Conservation (phyloP, 2,113 vertebrate genomes). For the Brachirus orientalis region DNA sequence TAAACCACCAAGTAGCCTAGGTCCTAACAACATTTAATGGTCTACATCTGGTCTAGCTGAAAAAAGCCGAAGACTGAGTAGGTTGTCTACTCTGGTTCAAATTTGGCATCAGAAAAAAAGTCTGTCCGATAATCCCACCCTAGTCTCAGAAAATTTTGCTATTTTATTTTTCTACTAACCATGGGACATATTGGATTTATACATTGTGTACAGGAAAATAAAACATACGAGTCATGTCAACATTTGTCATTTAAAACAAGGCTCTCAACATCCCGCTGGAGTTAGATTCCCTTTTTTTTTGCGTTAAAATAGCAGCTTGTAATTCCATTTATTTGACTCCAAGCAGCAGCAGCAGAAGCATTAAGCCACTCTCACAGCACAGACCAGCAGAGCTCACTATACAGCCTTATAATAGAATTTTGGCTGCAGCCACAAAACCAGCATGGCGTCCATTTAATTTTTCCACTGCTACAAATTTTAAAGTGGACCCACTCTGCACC, state of each 20-base stretch:
- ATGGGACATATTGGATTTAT: too few relatives aligned
- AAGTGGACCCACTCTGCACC: slow-evolving; percentile 51
- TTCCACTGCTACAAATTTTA: slow-evolving; percentile 67
- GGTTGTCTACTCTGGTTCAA: too few relatives aligned
- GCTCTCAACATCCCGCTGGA: background rate
- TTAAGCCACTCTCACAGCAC: slow-evolving; percentile 30
- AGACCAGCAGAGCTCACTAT: slow-evolving; percentile 18
- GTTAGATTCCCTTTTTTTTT: too few relatives aligned
- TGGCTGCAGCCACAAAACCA: slow-evolving; percentile 56
- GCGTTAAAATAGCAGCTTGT: background rate
- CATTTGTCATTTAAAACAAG: slow-evolving; percentile 6
- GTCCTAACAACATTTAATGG: background rate
- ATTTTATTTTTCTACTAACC: too few relatives aligned
- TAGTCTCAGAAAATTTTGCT: too few relatives aligned
- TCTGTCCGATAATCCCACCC: too few relatives aligned
- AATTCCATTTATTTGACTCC: too few relatives aligned
- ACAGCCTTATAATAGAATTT: slow-evolving; percentile 43
- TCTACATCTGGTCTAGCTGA: background rate
- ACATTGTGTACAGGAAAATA: too few relatives aligned
- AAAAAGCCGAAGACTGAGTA: too few relatives aligned
- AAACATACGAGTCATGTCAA: too few relatives aligned
- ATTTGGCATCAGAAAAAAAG: too few relatives aligned
- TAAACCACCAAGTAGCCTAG: background rate
- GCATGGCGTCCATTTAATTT: slow-evolving; percentile 47
- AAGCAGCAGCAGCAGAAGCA: slow-evolving; percentile 11